Percentiles rank a stretch among this genome's conserved stretches.
Evolutionary conservation across 2,888 invertebrate genomes (phyloP).

Genomic region (Neoaliturus tenellus): DNA sequence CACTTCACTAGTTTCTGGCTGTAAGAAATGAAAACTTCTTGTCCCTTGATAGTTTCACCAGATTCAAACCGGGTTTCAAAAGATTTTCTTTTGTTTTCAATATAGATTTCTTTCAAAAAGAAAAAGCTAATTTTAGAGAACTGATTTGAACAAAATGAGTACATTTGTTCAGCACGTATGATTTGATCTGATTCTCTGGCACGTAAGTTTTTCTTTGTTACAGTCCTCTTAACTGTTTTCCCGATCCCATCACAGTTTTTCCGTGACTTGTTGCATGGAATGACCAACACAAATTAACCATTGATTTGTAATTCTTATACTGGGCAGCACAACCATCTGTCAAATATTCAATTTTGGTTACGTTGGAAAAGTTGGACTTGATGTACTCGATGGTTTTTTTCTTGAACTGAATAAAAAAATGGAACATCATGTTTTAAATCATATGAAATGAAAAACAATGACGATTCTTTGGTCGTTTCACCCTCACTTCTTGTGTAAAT

Average conservation of each 20-base stretch:
- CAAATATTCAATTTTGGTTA: slow-evolving; percentile 11
- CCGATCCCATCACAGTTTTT: slow-evolving; percentile 51
- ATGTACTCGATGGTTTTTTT: slow-evolving; percentile 20
- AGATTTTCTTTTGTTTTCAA: neutral
- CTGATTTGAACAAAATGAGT: slow-evolving; percentile 2
- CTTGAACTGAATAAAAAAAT: slow-evolving; percentile 7
- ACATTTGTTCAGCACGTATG: slow-evolving; percentile 6
- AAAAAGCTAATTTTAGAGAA: slow-evolving; percentile 6
- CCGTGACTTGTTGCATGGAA: slow-evolving; percentile 34
- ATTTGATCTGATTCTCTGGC: slow-evolving; percentile 12
- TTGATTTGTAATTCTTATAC: slow-evolving; percentile 11
- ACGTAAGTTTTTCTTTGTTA: slow-evolving; percentile 23
- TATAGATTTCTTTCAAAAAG: neutral
- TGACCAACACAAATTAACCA: slow-evolving; percentile 37
- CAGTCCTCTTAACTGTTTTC: slow-evolving; percentile 38
- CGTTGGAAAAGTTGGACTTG: slow-evolving; percentile 17
- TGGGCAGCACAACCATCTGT: slow-evolving; percentile 40
- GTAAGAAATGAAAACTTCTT: slow-evolving; percentile 21
- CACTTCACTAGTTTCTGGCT: slow-evolving; percentile 28
- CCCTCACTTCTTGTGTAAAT: slow-evolving; percentile 9
- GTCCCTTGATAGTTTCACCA: slow-evolving; percentile 4
- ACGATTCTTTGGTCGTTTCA: neutral
- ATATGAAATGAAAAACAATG: slow-evolving; percentile 15
- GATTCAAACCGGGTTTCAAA: neutral
- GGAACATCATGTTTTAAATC: slow-evolving; percentile 29